Conservation (phyloP, 2,888 invertebrate species). For the Calameuta idolon region DNA sequence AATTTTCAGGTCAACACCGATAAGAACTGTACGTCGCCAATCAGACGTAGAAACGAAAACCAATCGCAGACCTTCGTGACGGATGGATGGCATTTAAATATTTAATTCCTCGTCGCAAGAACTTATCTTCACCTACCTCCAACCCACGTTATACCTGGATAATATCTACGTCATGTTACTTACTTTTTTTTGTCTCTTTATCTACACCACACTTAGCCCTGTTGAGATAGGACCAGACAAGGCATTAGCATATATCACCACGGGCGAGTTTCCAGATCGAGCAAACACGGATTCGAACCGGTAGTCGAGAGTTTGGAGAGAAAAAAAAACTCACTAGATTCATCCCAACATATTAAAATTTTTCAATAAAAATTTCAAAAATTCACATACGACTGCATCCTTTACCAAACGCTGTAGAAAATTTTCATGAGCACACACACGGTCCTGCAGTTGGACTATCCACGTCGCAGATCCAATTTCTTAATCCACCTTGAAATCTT, state of each 20-base stretch:
- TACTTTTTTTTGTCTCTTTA: constrained; percentile 1
- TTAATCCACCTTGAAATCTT: neutral
- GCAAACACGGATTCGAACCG: neutral
- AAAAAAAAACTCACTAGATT: neutral
- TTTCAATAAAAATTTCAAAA: neutral
- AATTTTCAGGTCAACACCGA: neutral
- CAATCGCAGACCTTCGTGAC: neutral
- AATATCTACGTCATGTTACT: neutral
- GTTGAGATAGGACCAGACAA: constrained; percentile 6
- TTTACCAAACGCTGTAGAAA: neutral
- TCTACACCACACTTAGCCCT: neutral
- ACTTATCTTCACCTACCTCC: constrained; percentile 6
- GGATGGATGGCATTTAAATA: constrained; percentile 9
- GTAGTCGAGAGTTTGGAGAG: neutral
- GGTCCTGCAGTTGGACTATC: neutral
- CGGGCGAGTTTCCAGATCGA: constrained; percentile 6
- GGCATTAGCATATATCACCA: constrained; percentile 5
- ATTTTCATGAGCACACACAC: neutral
- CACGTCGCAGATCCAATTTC: neutral
- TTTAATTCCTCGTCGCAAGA: neutral
- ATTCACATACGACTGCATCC: neutral
- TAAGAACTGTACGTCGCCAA: neutral
- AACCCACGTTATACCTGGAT: neutral
- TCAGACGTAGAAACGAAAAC: neutral
- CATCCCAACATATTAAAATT: neutral